A percentile compares a stretch with the other conserved stretches of the same genome.
Evolutionary conservation across 1,140 invertebrate species (phyloP).

Genomic region (Palaemon carinicauda): DNA sequence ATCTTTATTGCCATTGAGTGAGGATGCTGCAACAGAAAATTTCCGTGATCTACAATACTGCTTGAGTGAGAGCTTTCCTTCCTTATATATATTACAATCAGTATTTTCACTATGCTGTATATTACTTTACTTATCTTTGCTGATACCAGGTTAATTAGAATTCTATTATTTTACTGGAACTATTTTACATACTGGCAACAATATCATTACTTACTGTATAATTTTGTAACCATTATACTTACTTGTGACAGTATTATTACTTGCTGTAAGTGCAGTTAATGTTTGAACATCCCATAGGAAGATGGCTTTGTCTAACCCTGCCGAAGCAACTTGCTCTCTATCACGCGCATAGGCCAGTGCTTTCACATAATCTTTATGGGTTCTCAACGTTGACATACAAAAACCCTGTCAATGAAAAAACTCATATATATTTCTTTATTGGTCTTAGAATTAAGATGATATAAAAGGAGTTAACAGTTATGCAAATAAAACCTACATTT

Average conservation of each 20-base stretch:
- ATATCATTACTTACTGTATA: background rate
- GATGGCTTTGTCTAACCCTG: slow-evolving; percentile 95
- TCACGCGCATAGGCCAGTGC: slow-evolving; percentile 98
- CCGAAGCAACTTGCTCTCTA: slow-evolving; percentile 95
- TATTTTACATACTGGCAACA: too few species aligned
- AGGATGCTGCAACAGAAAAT: slow-evolving; percentile 77
- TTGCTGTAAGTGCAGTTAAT: slow-evolving; percentile 94
- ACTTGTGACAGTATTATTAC: slow-evolving; percentile 99
- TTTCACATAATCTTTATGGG: slow-evolving; percentile 99
- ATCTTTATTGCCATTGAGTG: slow-evolving; percentile 95
- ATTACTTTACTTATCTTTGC: too few species aligned
- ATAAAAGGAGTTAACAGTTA: too few species aligned
- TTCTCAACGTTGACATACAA: slow-evolving; percentile 96
- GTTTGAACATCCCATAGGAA: slow-evolving; percentile 99
- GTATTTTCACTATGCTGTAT: too few species aligned
- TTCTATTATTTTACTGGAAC: too few species aligned
- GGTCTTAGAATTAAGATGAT: too few species aligned
- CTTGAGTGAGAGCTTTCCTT: too few species aligned
- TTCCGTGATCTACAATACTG: background rate
- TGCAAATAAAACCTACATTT: too few species aligned
- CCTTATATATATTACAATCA: too few species aligned
- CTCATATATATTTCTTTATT: background rate
- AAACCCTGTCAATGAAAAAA: slow-evolving; percentile 73
- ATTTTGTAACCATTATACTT: slow-evolving; percentile 62
- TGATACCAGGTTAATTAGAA: too few species aligned